A percentile compares a stretch with the other conserved stretches of the same genome.
Evolutionary conservation across 1,140 invertebrate species (phyloP).

Genomic region (Dryas iulia): DNA sequence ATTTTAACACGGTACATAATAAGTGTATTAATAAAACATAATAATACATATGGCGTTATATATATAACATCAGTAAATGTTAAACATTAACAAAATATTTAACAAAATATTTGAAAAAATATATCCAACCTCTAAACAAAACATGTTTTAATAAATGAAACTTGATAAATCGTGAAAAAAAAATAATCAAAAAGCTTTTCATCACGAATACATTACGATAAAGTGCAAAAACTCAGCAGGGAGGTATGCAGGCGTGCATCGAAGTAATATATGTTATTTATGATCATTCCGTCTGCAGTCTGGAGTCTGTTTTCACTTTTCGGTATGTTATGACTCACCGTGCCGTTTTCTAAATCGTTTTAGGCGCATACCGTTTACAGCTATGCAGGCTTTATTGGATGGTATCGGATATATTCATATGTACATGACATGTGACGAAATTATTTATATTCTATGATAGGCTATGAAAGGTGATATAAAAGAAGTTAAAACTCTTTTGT

Average conservation of each 20-base stretch:
- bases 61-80: too few relatives aligned
- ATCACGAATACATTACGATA: background rate
- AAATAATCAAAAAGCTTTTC: background rate
- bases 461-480: too few relatives aligned
- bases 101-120: too few relatives aligned
- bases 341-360: background rate
- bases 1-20: too few relatives aligned
- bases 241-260: background rate
- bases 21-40: too few relatives aligned
- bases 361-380: background rate
- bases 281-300: conserved; percentile 5
- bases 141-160: too few relatives aligned
- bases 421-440: too few relatives aligned
- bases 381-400: background rate
- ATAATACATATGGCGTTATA: too few relatives aligned
- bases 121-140: too few relatives aligned
- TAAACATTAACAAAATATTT: too few relatives aligned
- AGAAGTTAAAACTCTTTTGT: too few relatives aligned
- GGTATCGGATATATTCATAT: background rate
- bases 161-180: background rate
- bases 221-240: background rate
- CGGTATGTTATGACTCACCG: background rate
- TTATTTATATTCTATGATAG: too few relatives aligned
- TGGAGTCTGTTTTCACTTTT: background rate
- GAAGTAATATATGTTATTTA: conserved; percentile 4